A percentile compares a stretch with the other conserved stretches of the same genome.
Evolutionary conservation across 2,797 vertebrate species (phyloP).

Genomic region (Poecile montanus): DNA sequence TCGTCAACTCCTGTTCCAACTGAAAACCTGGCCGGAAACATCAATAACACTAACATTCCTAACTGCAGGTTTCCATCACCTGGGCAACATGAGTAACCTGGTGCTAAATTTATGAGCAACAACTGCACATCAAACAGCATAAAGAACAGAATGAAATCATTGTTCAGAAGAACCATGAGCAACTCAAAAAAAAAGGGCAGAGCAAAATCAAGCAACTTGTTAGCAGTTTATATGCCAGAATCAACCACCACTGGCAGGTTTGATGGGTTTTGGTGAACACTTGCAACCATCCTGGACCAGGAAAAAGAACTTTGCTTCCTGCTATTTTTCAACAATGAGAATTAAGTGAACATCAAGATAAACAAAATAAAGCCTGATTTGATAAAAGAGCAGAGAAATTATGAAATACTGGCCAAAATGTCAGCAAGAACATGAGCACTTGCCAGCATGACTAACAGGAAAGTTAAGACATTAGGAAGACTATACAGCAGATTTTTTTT

Average conservation of each 20-base stretch:
- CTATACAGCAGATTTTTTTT: not conserved
- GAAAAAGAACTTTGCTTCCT: not conserved
- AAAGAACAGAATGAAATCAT: not conserved
- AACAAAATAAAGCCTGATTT: not conserved
- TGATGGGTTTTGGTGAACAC: not conserved
- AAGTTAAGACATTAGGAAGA: not conserved
- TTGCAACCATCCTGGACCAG: not conserved
- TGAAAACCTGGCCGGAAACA: slow-evolving; percentile 29
- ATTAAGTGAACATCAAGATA: not conserved
- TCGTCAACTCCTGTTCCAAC: not conserved
- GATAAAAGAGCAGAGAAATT: not conserved
- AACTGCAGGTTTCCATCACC: slow-evolving; percentile 31
- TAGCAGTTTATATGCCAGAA: not conserved
- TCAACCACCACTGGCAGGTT: not conserved
- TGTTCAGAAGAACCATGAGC: not conserved
- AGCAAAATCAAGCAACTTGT: not conserved
- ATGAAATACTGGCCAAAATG: not conserved
- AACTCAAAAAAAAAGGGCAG: not conserved
- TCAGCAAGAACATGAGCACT: not conserved
- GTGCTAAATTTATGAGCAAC: slow-evolving; percentile 30
- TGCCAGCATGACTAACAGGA: slow-evolving; percentile 7
- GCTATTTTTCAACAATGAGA: not conserved
- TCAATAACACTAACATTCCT: not conserved
- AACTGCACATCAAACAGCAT: slow-evolving; percentile 2
- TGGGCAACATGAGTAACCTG: not conserved